Conservation (phyloP, 2,113 vertebrate species). For the Neolamprologus sp. region DNA sequence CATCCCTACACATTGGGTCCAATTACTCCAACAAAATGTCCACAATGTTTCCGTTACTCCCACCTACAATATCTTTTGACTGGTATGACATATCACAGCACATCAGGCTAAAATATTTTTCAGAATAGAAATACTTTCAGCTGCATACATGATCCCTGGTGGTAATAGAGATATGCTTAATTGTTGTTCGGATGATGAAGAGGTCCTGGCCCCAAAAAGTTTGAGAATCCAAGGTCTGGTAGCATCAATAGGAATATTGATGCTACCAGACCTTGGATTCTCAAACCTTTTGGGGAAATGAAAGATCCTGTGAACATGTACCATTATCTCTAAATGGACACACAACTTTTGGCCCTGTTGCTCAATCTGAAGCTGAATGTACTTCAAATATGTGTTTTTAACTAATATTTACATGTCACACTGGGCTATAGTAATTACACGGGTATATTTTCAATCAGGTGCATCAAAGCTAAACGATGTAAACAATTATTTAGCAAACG, state of each 20-base stretch:
- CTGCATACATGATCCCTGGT: neutral
- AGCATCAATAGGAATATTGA: neutral
- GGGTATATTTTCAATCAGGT: neutral
- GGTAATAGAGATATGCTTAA: neutral
- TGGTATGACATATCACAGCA: neutral
- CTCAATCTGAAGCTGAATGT: slow-evolving; percentile 52
- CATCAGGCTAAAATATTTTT: neutral
- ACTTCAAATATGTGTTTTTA: slow-evolving; percentile 13
- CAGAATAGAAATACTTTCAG: neutral
- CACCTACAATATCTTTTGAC: neutral
- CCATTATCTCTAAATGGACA: neutral
- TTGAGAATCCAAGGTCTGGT: neutral
- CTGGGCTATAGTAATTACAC: neutral
- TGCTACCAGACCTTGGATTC: neutral
- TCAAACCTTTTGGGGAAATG: neutral
- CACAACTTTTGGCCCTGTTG: neutral
- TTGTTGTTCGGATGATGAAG: neutral
- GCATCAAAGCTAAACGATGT: neutral
- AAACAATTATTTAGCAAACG: neutral
- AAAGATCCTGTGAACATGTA: neutral
- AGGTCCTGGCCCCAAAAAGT: neutral
- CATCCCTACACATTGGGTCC: neutral
- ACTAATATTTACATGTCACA: neutral
- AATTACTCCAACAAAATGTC: neutral
- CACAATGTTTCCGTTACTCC: neutral